Evolutionary conservation across 2,797 vertebrate genomes (phyloP).

Genomic region (Lophius americanus): DNA sequence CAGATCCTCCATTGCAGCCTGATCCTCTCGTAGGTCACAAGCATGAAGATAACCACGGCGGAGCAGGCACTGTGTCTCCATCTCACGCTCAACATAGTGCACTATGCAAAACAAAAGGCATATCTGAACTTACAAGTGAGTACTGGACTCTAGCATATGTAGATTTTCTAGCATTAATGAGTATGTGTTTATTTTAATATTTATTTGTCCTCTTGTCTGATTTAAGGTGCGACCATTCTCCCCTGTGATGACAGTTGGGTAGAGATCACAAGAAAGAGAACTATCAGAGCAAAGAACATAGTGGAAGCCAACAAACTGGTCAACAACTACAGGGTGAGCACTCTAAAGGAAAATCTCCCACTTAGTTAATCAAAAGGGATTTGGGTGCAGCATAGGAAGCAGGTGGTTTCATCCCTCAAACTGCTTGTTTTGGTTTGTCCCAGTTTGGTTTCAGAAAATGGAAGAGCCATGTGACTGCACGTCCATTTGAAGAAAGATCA

Average conservation of each 20-base stretch:
- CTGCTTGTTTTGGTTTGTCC: slow-evolving; percentile 13
- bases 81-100: slow-evolving; percentile 57
- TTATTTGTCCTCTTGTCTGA: slow-evolving; percentile 1
- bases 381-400: neutral
- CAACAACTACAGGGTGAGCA: slow-evolving; percentile 87
- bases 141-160: neutral
- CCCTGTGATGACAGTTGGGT: slow-evolving; percentile 75
- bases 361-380: neutral
- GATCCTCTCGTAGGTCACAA: slow-evolving; percentile 43
- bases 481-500: slow-evolving; percentile 87
- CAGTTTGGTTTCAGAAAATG: slow-evolving; percentile 95
- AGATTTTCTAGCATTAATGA: too few relatives aligned
- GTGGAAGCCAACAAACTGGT: slow-evolving; percentile 89
- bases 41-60: slow-evolving; percentile 69
- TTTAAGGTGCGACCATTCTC: slow-evolving; percentile 66
- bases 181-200: neutral
- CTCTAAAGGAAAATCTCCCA: neutral
- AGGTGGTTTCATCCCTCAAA: neutral
- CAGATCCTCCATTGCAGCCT: slow-evolving; percentile 72
- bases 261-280: slow-evolving; percentile 81
- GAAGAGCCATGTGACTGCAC: slow-evolving; percentile 90
- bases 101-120: slow-evolving; percentile 54
- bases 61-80: slow-evolving; percentile 49
- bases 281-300: slow-evolving; percentile 84
- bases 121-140: slow-evolving; percentile 69